These are phyloP conservation scores for Chelon labrosus DNA, from an alignment of 2,797 vertebrate genomes.

Conservation along the genomic window DNA sequence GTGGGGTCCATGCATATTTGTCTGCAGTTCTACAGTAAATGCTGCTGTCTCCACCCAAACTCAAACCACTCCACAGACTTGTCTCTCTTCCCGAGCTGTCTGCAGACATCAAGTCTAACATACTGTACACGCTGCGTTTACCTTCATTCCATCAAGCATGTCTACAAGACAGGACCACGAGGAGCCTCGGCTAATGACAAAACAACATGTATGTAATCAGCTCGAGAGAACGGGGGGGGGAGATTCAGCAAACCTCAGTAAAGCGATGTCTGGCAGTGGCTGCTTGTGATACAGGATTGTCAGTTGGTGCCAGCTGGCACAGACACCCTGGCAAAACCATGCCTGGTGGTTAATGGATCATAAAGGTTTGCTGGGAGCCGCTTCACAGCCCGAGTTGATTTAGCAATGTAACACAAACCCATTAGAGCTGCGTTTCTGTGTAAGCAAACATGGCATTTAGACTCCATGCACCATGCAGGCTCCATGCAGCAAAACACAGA, in stretches of 20 bases:
- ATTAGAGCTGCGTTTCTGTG: conserved; percentile 74
- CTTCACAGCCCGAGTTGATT: conserved; percentile 80
- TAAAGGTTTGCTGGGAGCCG: conserved; percentile 79
- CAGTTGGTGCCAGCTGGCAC: conserved; percentile 76
- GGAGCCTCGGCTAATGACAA: conserved; percentile 76
- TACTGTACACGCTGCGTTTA: conserved; percentile 59
- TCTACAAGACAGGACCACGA: conserved; percentile 67
- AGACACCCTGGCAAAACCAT: conserved; percentile 62
- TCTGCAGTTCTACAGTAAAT: conserved; percentile 85
- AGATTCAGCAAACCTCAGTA: conserved; percentile 72
- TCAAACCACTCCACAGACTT: conserved; percentile 78
- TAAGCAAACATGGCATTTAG: conserved; percentile 66
- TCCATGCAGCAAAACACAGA: conserved; percentile 60
- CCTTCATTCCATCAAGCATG: conserved; percentile 73
- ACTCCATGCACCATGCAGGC: conserved; percentile 62
- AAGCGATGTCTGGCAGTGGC: conserved; percentile 68
- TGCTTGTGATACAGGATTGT: conserved; percentile 64
- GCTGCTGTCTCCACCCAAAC: conserved; percentile 83
- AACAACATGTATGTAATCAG: conserved; percentile 81
- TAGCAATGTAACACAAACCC: conserved; percentile 78
- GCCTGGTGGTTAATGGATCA: conserved; percentile 77
- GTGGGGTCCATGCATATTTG: conserved; percentile 83
- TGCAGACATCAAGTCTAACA: conserved; percentile 73
- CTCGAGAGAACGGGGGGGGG: conserved; percentile 55
- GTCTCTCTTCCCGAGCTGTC: conserved; percentile 76